These are phyloP conservation scores for Seriola rivoliana DNA, from an alignment of 2,113 vertebrate species.

Conservation along the genomic window DNA sequence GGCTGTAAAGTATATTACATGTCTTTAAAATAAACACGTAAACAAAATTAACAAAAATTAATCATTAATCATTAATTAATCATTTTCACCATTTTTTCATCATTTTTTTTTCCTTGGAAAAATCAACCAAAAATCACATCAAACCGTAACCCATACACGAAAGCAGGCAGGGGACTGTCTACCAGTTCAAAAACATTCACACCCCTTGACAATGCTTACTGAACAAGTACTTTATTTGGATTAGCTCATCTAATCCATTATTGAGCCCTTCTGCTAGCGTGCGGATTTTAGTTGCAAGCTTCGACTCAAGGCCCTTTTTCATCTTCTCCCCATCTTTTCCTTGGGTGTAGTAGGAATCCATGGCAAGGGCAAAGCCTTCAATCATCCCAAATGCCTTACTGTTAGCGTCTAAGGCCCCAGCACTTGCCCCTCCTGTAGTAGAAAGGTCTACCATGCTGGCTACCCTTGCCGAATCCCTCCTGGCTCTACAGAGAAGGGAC, in stretches of 20 bases:
- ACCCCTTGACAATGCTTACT: neutral
- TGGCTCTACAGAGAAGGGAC: neutral
- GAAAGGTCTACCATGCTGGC: fast-evolving
- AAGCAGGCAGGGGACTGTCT: neutral
- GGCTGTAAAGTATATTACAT: neutral
- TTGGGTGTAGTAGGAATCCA: constrained; percentile 56
- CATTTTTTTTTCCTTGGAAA: neutral
- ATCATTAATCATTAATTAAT: no score
- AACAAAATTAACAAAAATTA: no score
- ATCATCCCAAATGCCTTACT: neutral
- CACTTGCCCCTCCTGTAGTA: neutral
- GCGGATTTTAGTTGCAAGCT: constrained; percentile 51
- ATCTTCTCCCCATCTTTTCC: constrained; percentile 34
- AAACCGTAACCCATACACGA: neutral
- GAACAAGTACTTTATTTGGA: constrained; percentile 22
- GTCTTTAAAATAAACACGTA: no score
- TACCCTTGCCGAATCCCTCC: neutral
- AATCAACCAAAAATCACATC: no score
- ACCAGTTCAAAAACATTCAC: no score
- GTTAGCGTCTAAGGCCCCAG: neutral
- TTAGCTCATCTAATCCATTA: constrained; percentile 1
- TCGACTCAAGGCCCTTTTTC: constrained; percentile 48
- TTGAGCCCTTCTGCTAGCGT: constrained; percentile 25
- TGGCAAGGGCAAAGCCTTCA: constrained; percentile 33
- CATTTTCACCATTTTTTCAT: no score